phyloP scores from a whole-genome alignment of 1,140 invertebrate genomes.

The Drosophila mauritiana region DNA sequence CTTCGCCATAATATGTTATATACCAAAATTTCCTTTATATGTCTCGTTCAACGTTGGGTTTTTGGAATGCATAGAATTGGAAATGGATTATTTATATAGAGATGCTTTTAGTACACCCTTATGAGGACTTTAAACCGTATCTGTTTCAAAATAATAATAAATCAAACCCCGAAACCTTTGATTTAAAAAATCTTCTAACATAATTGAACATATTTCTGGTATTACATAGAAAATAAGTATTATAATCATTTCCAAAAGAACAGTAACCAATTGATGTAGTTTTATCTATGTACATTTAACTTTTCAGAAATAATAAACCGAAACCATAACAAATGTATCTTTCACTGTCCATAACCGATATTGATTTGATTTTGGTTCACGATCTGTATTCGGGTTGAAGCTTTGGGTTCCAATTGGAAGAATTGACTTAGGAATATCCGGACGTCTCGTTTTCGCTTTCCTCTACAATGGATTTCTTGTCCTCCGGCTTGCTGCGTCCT shows the following conservation, averaged over 20 bases:
- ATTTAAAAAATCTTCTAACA: background rate
- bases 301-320: background rate
- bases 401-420: background rate
- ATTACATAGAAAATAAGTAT: background rate
- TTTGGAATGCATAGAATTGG: constrained; percentile 26
- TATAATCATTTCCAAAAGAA: too few species aligned
- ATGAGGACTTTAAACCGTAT: constrained; percentile 1
- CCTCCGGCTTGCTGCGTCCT: constrained; percentile 65
- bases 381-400: background rate
- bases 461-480: constrained; percentile 78
- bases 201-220: background rate
- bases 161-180: background rate
- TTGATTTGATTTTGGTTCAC: background rate
- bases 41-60: constrained; percentile 33
- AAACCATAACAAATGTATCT: constrained; percentile 1
- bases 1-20: constrained; percentile 18
- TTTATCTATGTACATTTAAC: constrained; percentile 10
- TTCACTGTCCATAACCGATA: background rate
- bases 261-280: background rate
- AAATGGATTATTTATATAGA: constrained; percentile 5
- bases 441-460: constrained; percentile 62
- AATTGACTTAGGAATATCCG: constrained; percentile 54
- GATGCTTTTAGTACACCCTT: constrained; percentile 3
- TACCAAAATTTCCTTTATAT: constrained; percentile 20
- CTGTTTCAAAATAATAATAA: background rate